Conservation (phyloP, 1,140 invertebrate species). For the Habropoda laboriosa region DNA sequence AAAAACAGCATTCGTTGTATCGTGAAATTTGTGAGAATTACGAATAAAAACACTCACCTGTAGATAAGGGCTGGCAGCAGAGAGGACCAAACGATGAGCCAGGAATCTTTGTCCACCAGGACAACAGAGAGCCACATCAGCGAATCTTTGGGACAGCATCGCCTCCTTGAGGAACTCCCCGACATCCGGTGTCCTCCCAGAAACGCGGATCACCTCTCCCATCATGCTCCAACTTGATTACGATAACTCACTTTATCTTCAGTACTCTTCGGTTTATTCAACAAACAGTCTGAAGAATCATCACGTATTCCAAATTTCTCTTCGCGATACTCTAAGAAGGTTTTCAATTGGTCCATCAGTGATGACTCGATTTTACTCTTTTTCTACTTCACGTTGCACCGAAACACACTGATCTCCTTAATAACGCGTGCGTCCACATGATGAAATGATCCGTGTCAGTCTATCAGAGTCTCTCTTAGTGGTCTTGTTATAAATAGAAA, state of each 20-base stretch:
- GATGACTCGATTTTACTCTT: background rate
- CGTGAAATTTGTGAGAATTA: too few relatives aligned
- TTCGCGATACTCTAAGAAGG: background rate
- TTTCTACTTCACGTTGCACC: background rate
- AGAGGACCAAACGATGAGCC: conserved; percentile 77
- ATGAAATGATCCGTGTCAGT: background rate
- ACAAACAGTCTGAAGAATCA: background rate
- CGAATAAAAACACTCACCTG: conserved; percentile 62
- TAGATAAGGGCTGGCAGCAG: conserved; percentile 76
- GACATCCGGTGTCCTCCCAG: conserved; percentile 67
- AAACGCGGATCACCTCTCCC: conserved; percentile 55
- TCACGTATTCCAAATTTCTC: background rate
- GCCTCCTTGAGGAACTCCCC: conserved; percentile 72
- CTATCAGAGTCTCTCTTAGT: background rate
- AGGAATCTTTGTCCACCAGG: conserved; percentile 74
- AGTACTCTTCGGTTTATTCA: background rate
- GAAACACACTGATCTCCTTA: background rate
- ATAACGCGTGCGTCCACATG: background rate
- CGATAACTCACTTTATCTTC: background rate
- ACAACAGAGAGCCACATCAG: conserved; percentile 76
- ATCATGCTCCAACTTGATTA: conserved; percentile 46
- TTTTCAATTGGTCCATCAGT: background rate
- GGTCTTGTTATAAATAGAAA: background rate
- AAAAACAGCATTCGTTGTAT: too few relatives aligned
- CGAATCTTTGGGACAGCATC: conserved; percentile 74